Conservation (phyloP, 2,888 invertebrate genomes). For the Masnerella sp. region DNA sequence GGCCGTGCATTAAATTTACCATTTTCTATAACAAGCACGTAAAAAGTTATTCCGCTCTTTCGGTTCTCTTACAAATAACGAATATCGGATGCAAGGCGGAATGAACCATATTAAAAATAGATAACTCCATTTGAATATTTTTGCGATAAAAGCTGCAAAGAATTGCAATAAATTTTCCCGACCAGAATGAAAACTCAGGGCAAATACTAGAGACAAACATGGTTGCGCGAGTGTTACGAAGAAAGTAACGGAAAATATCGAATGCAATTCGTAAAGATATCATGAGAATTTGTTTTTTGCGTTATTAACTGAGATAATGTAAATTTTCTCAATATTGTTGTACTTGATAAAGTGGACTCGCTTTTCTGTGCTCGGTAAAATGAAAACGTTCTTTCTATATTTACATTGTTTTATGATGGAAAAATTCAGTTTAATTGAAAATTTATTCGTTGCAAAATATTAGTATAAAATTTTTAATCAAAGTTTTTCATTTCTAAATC, state of each 20-base stretch:
- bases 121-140: constrained; percentile 33
- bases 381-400: too few species aligned
- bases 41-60: constrained; percentile 13
- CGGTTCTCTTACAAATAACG: constrained; percentile 6
- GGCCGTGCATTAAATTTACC: constrained; percentile 3
- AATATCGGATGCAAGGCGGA: background rate
- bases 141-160: constrained; percentile 11
- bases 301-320: constrained; percentile 5
- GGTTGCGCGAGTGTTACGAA: constrained; percentile 4
- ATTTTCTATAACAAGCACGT: constrained; percentile 17
- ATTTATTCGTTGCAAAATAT: too few species aligned
- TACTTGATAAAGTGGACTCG: background rate
- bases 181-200: constrained; percentile 10
- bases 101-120: constrained; percentile 23
- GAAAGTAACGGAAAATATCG: constrained; percentile 1
- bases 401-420: too few species aligned
- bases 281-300: background rate
- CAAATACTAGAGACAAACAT: constrained; percentile 15
- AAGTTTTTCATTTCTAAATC: too few species aligned
- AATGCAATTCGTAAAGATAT: background rate
- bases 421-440: too few species aligned
- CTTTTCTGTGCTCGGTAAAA: too few species aligned
- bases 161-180: constrained; percentile 20
- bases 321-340: constrained; percentile 11
- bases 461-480: too few species aligned